Base-by-base conservation (phyloP, 2,888 invertebrate species). In the Epiblema foenella region DNA sequence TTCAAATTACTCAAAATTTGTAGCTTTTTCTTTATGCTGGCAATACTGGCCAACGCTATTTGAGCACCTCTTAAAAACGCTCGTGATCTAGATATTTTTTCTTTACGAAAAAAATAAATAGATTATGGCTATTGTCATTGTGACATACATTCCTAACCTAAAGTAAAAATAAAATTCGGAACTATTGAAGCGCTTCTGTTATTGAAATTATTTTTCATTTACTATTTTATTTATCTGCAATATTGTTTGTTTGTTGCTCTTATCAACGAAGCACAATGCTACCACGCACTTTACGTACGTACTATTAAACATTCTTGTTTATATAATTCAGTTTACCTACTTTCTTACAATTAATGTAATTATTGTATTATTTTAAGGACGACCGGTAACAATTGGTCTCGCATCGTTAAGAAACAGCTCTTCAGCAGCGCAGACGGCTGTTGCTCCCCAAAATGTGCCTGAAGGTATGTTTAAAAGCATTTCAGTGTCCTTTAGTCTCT, bases 351-450 rank as follows among this genome's bases (percentile, higher is more conserved):
- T 51, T 10, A 10, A 18, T 18, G 1, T 18, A 18, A 33, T 29
- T 52, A 56, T 62, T 60, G 9, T n/a, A 39, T 33, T 20, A 37
- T 20, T 70, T 65, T 37, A 33, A 71, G 71, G 71, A 39, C 56
- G 46, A 10, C 54, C n/a, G 12, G 11, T 66, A 4, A 60, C 37
- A 18, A 60, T 78, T 72, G 75, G 79, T 42, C 39, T 79, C 54
- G 73, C 74, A 49, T 33, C 79, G 42, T 33, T 80, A 42, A 80
- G 87, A 72, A 78, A 77, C 68, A 84, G 84, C 74, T 87, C 89
- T 18, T 83, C 88, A 59, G 85, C 81, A 65, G 69, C 82, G 57
- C 85, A 86, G 74, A 67, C 81, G 62, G 80, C 77, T 46, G 51
- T 80, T 64, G 80, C 76, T 37, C 51, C 76, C 51, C 78, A 82